phyloP scores from a whole-genome alignment of 2,888 invertebrate species.

The Phortica okadai region DNA sequence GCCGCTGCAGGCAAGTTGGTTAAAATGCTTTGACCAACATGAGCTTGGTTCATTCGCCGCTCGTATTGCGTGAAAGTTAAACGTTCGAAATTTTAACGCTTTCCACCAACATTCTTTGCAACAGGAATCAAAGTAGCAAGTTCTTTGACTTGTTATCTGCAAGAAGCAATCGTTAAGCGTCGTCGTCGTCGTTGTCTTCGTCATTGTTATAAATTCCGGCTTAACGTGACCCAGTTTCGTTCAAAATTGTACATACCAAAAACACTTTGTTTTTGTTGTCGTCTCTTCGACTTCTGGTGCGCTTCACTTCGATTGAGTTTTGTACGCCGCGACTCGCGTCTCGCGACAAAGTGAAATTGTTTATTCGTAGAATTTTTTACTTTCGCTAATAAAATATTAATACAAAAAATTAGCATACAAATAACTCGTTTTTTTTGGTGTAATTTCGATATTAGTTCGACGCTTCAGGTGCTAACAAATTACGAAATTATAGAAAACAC shows the following conservation, averaged over 20 bases:
- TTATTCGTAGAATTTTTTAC: conserved; percentile 46
- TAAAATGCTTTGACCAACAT: conserved; percentile 69
- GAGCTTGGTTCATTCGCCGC: conserved; percentile 73
- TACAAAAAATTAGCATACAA: conserved; percentile 19
- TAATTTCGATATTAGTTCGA: background rate
- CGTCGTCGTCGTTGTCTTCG: background rate
- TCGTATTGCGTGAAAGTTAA: conserved; percentile 76
- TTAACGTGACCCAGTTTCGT: conserved; percentile 44
- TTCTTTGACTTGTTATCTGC: conserved; percentile 11
- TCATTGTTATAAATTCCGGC: conserved; percentile 15
- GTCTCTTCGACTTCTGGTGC: background rate
- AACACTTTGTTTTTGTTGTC: background rate
- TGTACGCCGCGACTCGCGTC: conserved; percentile 18
- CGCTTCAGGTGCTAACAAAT: conserved; percentile 61
- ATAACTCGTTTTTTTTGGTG: background rate
- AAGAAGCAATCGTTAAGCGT: background rate
- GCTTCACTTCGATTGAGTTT: background rate
- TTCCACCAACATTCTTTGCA: conserved; percentile 10
- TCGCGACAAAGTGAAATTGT: conserved; percentile 57
- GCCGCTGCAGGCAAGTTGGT: conserved; percentile 53
- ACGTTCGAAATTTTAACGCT: conserved; percentile 46
- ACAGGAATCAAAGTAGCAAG: conserved; percentile 30
- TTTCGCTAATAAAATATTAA: conserved; percentile 54
- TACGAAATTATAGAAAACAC: conserved; percentile 61
- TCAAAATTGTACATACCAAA: background rate